Base-by-base conservation (phyloP, 2,113 vertebrate genomes). In the Antennarius striatus region DNA sequence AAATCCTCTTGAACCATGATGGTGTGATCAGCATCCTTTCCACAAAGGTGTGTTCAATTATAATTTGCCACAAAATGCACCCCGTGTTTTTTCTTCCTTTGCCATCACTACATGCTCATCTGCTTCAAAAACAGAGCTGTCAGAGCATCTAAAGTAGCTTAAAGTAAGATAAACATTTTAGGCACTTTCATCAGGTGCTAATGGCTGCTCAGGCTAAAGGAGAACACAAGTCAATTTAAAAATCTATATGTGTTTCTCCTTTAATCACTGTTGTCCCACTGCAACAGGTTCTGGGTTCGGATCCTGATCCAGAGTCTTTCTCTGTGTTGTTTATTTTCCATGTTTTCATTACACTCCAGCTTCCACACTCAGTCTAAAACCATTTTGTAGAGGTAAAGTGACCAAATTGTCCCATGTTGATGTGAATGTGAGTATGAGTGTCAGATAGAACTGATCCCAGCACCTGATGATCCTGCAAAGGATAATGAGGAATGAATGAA, bases 221-320 rank as follows among this genome's bases (percentile, higher is more conserved):
- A 59, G 76, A 87, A 60, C 76, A 67, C 71, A 11, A 42, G n/a
- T 80, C 70, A 80, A 70, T 87, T 87, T 71, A 70, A 68, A 84
- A 84, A 84, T 83, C 79, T 60, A 75, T 83, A 71, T 63, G 73
- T 64, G n/a, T 74, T 86, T 81, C 86, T 78, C 62, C 66, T 77
- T 75, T 63, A 83, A 68, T 79, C 67, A 60, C 39, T 61, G 52
- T 79, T 39, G 59, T 52, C 63, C 50, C 59, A 59, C 22, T 79
- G 42, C 47, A 10, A 39, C 15, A 54, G 22, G 58, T 9, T 22
- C 10, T 28, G 69, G 58, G 30, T 45, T 46, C 51, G 29, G 48
- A 36, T 39, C 42, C 42, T 12, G 42, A 43, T 12, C 42, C 7
- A 1, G 42, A 6, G 42, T 3, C 7, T 7, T 43, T 43, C 42